Evolutionary conservation across 2,888 invertebrate genomes (phyloP).

Genomic region (Oscheius sp.): DNA sequence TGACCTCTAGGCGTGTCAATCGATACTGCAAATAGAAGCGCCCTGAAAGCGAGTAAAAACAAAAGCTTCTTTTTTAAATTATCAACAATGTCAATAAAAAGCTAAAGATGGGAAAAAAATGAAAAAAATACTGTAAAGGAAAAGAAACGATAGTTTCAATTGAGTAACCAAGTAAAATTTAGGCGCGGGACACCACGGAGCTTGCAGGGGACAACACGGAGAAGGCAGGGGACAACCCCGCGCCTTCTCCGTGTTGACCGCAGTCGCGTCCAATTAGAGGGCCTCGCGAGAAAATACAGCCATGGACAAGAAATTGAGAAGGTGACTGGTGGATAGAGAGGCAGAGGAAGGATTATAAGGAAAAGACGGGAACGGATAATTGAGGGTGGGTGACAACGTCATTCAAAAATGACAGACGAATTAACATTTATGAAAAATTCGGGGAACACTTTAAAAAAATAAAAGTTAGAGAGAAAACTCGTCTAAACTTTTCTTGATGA

Average conservation of each 20-base stretch:
- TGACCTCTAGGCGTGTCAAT: not conserved
- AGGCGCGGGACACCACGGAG: not conserved
- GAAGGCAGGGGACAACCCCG: slow-evolving; percentile 24
- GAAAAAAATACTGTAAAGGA: not conserved
- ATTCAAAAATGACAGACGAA: too few relatives aligned
- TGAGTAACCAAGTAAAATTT: not conserved
- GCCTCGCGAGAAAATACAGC: not conserved
- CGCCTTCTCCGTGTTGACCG: slow-evolving; percentile 4
- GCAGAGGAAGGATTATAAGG: too few relatives aligned
- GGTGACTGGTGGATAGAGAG: too few relatives aligned
- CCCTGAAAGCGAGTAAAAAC: not conserved
- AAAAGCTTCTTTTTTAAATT: not conserved
- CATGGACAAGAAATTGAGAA: too few relatives aligned
- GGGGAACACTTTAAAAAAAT: too few relatives aligned
- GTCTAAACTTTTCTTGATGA: too few relatives aligned
- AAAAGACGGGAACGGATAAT: too few relatives aligned
- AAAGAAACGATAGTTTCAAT: not conserved
- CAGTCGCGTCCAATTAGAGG: slow-evolving; percentile 12
- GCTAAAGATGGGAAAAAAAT: not conserved
- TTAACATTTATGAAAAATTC: too few relatives aligned
- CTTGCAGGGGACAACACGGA: slow-evolving; percentile 5
- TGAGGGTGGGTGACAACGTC: too few relatives aligned
- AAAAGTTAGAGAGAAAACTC: too few relatives aligned
- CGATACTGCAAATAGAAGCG: not conserved
- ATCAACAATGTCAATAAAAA: not conserved